phyloP scores from a whole-genome alignment of 1,140 invertebrate genomes.

The Nasonia giraulti region DNA sequence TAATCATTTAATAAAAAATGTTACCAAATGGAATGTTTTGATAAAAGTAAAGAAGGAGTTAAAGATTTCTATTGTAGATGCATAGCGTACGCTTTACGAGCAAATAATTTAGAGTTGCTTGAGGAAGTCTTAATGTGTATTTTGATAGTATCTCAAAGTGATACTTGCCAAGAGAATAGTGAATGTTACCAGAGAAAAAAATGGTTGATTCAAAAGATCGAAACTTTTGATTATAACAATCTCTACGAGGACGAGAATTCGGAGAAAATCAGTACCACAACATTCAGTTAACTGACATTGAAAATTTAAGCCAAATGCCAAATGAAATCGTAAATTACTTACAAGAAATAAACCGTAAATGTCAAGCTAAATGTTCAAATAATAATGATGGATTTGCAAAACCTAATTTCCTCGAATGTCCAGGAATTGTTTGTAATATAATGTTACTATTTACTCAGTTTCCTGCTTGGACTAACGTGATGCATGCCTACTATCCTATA shows the following conservation, averaged over 20 bases:
- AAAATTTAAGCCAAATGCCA: background rate
- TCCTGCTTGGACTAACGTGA: background rate
- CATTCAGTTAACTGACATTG: background rate
- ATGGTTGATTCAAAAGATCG: too few relatives aligned
- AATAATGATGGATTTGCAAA: background rate
- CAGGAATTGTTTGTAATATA: background rate
- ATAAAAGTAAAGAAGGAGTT: too few relatives aligned
- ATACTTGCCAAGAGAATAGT: too few relatives aligned
- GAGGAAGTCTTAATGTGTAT: too few relatives aligned
- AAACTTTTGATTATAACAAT: too few relatives aligned
- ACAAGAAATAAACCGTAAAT: background rate
- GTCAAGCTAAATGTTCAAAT: background rate
- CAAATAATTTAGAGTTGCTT: too few relatives aligned
- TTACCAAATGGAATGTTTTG: background rate
- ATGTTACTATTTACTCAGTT: background rate
- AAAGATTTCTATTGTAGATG: too few relatives aligned
- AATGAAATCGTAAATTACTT: background rate
- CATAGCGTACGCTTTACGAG: too few relatives aligned
- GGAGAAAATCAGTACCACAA: background rate
- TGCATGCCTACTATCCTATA: background rate
- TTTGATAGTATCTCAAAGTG: too few relatives aligned
- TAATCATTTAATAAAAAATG: slow-evolving; percentile 11
- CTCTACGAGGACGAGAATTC: too few relatives aligned
- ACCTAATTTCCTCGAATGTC: background rate
- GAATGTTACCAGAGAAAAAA: too few relatives aligned